Evolutionary conservation across 2,797 vertebrate species (phyloP).

Genomic region (Neosilurus mollespiculum): DNA sequence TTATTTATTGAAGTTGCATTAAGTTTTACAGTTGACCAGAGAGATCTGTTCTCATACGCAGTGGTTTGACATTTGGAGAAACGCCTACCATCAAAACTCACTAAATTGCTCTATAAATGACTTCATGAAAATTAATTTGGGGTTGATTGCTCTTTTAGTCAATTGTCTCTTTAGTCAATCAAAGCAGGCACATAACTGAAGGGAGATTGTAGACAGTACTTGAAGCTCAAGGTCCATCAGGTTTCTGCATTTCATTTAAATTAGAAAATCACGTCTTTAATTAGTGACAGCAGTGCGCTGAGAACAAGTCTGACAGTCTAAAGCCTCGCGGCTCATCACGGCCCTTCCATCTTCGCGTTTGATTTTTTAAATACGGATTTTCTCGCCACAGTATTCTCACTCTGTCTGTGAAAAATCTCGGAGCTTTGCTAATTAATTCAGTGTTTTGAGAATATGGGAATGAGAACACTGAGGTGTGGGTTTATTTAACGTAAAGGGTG

Average conservation of each 20-base stretch:
- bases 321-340: neutral
- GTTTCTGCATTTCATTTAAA: neutral
- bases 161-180: neutral
- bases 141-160: neutral
- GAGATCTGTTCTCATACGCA: neutral
- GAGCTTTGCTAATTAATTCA: slow-evolving; percentile 13
- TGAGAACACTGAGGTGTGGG: neutral
- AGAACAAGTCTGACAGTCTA: neutral
- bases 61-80: too few species aligned
- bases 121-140: neutral
- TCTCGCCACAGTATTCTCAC: neutral
- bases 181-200: neutral
- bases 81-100: neutral
- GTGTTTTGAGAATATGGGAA: neutral
- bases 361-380: neutral
- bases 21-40: neutral
- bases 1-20: too few species aligned
- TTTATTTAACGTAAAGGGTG: neutral
- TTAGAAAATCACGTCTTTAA: slow-evolving; percentile 12
- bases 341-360: neutral
- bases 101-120: neutral
- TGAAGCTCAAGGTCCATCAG: neutral
- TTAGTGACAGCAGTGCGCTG: neutral
- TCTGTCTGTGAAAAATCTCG: neutral
- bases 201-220: neutral